A percentile compares a stretch with the other conserved stretches of the same genome.
Evolutionary conservation across 2,888 invertebrate genomes (phyloP).

Genomic region (Dyspetes luteomarginatus): DNA sequence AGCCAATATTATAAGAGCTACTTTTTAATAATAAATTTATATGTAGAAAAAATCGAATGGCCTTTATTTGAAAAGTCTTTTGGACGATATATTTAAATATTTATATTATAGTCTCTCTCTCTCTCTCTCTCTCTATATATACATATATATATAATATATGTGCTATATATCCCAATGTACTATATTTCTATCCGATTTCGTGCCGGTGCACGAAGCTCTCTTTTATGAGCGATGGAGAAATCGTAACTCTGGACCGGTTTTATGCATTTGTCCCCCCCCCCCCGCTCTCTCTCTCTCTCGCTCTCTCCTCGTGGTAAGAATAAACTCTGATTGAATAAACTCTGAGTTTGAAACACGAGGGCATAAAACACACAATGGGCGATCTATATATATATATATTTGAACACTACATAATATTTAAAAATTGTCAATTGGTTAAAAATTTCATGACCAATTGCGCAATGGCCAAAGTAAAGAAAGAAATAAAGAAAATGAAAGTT

Average conservation of each 20-base stretch:
- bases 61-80: too few species aligned
- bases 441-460: too few species aligned
- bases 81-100: not conserved
- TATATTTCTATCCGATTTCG: not conserved
- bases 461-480: too few species aligned
- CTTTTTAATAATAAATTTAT: not conserved
- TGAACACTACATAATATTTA: too few species aligned
- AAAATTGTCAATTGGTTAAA: too few species aligned
- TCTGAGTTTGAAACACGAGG: conserved; percentile 18
- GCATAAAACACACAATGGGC: conserved; percentile 21
- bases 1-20: too few species aligned
- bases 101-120: not conserved
- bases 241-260: conserved; percentile 66
- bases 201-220: conserved; percentile 2
- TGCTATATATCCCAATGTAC: not conserved
- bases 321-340: conserved; percentile 3
- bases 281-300: not conserved
- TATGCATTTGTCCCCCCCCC: conserved; percentile 9
- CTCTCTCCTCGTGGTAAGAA: conserved; percentile 17
- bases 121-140: not conserved
- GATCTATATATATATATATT: too few species aligned
- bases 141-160: not conserved
- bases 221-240: conserved; percentile 52
- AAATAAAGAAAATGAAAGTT: too few species aligned
- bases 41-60: too few species aligned